Conservation (phyloP, 2,888 invertebrate genomes). For the Microchrysa polita region DNA sequence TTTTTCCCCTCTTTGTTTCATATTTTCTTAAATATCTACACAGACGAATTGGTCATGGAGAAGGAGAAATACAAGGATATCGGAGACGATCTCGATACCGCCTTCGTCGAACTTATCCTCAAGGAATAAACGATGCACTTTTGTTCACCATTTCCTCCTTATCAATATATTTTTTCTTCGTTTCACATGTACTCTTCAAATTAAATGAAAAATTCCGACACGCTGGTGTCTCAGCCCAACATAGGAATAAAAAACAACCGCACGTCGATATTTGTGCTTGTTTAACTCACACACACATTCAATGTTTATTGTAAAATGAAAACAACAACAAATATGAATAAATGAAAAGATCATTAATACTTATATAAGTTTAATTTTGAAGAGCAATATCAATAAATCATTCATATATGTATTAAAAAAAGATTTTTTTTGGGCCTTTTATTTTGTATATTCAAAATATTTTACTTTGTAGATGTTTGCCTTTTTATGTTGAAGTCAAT, state of each 20-base stretch:
- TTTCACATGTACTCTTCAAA: conserved; percentile 27
- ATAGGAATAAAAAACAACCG: neutral
- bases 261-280: conserved; percentile 40
- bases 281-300: conserved; percentile 45
- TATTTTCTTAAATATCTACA: conserved; percentile 49
- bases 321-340: too few species aligned
- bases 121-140: conserved; percentile 72
- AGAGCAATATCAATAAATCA: conserved; percentile 3
- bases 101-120: conserved; percentile 93
- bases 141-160: conserved; percentile 1
- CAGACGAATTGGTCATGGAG: conserved; percentile 94
- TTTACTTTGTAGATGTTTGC: too few species aligned
- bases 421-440: too few species aligned
- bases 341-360: conserved; percentile 5
- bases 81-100: conserved; percentile 99
- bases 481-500: too few species aligned
- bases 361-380: conserved; percentile 6
- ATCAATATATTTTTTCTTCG: neutral
- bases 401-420: too few species aligned
- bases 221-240: conserved; percentile 3
- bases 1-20: conserved; percentile 50
- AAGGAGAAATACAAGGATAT: conserved; percentile 99
- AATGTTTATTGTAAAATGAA: conserved; percentile 33
- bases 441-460: too few species aligned
- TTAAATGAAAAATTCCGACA: conserved; percentile 12